phyloP scores from a whole-genome alignment of 2,113 vertebrate species.

The Cochlearius cochlearius region DNA sequence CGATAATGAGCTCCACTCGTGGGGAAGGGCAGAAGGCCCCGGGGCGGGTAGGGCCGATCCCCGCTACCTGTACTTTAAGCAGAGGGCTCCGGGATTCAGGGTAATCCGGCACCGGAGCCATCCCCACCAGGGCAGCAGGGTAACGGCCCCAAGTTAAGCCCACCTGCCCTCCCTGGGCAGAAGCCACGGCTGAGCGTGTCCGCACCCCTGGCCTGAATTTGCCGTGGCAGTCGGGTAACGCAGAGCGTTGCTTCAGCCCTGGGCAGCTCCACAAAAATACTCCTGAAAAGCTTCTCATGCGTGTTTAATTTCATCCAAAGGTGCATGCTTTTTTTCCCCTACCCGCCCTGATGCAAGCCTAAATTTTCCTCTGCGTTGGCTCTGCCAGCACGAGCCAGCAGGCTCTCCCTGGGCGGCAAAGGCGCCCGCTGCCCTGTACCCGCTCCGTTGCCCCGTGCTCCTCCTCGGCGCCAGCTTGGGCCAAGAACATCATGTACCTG shows the following conservation, averaged over 20 bases:
- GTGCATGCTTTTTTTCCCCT: rapidly evolving
- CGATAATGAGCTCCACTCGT: background rate
- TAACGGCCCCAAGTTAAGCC: background rate
- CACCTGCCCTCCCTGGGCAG: background rate
- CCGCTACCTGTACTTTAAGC: background rate
- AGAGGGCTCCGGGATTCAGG: background rate
- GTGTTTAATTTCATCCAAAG: background rate
- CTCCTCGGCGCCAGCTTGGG: background rate
- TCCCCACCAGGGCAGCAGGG: background rate
- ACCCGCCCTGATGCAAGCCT: background rate
- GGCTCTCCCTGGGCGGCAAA: background rate
- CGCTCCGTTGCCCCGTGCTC: rapidly evolving
- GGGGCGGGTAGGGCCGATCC: background rate
- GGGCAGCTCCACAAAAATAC: background rate
- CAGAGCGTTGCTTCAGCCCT: background rate
- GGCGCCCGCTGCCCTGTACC: background rate
- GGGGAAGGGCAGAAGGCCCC: background rate
- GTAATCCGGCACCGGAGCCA: background rate
- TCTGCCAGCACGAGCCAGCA: background rate
- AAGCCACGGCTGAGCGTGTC: background rate
- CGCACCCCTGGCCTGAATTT: background rate
- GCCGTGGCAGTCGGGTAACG: background rate
- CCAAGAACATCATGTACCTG: slow-evolving; percentile 45
- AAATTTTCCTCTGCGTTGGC: background rate
- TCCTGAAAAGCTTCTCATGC: background rate